A percentile compares a stretch with the other conserved stretches of the same genome.
Conservation (phyloP, 2,113 vertebrate genomes). For the Sebastes fasciatus region DNA sequence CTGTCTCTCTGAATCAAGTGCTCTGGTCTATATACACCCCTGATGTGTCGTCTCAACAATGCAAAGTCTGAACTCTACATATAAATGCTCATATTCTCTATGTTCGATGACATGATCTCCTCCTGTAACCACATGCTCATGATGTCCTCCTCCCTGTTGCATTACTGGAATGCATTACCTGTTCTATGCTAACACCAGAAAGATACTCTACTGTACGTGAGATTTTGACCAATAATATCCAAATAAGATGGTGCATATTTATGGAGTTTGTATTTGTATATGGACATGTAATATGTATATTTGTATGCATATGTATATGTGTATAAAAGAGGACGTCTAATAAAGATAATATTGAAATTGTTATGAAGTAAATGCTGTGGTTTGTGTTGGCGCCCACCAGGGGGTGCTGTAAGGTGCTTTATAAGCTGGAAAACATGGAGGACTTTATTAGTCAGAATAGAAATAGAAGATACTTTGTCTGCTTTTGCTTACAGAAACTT, state of each 20-base stretch:
- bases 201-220: constrained; percentile 40
- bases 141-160: constrained; percentile 47
- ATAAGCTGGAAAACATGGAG: neutral
- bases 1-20: neutral
- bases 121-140: constrained; percentile 57
- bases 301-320: constrained; percentile 76
- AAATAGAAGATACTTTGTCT: no score
- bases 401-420: constrained; percentile 40
- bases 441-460: neutral
- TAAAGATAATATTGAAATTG: constrained; percentile 62
- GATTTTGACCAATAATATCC: constrained; percentile 41
- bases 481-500: no score
- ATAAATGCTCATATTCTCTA: constrained; percentile 9
- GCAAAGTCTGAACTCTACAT: constrained; percentile 1
- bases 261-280: constrained; percentile 57
- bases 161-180: constrained; percentile 68
- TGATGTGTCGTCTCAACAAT: constrained; percentile 13
- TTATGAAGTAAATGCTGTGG: constrained; percentile 11
- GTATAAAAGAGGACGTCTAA: constrained; percentile 60
- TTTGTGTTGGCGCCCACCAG: constrained; percentile 42
- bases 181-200: constrained; percentile 63
- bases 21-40: constrained; percentile 14
- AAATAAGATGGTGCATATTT: constrained; percentile 45
- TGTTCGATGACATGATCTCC: constrained; percentile 20
- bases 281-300: constrained; percentile 68